These are phyloP conservation scores for Monochamus alternatus DNA, from an alignment of 2,888 invertebrate genomes.

Conservation along the genomic window DNA sequence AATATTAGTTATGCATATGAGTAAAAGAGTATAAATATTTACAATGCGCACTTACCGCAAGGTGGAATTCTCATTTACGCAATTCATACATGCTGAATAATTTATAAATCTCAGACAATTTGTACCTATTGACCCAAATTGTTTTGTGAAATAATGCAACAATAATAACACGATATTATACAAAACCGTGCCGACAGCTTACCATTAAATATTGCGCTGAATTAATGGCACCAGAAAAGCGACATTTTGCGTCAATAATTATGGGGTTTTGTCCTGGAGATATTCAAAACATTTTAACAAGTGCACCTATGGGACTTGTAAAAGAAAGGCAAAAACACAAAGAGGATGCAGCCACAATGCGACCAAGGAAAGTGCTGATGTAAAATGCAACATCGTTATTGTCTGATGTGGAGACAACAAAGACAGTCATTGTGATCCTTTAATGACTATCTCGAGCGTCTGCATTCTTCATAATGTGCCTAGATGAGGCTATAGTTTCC, in stretches of 20 bases:
- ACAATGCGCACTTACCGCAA: slow-evolving; percentile 13
- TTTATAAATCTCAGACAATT: slow-evolving; percentile 40
- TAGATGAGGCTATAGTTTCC: slow-evolving; percentile 46
- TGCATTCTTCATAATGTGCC: slow-evolving; percentile 60
- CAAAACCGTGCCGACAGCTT: slow-evolving; percentile 23
- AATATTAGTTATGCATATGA: neutral
- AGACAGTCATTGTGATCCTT: slow-evolving; percentile 67
- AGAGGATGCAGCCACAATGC: slow-evolving; percentile 58
- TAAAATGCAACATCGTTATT: slow-evolving; percentile 67
- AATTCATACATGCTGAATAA: slow-evolving; percentile 25
- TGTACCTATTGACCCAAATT: slow-evolving; percentile 45
- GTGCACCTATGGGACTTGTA: slow-evolving; percentile 42
- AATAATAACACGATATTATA: slow-evolving; percentile 30
- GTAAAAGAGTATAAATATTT: neutral
- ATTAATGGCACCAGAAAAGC: slow-evolving; percentile 35
- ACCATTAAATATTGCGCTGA: slow-evolving; percentile 36
- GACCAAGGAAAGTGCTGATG: slow-evolving; percentile 61
- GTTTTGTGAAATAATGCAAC: slow-evolving; percentile 28
- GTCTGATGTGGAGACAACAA: slow-evolving; percentile 65
- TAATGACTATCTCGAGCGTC: slow-evolving; percentile 66
- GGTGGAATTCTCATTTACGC: slow-evolving; percentile 21
- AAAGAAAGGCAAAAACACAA: slow-evolving; percentile 43
- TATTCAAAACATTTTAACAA: slow-evolving; percentile 51
- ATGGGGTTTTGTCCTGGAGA: slow-evolving; percentile 43
- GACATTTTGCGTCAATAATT: slow-evolving; percentile 37